These are phyloP conservation scores for Cyanoramphus novaezelandiae DNA, from an alignment of 2,113 vertebrate genomes.

Conservation along the genomic window DNA sequence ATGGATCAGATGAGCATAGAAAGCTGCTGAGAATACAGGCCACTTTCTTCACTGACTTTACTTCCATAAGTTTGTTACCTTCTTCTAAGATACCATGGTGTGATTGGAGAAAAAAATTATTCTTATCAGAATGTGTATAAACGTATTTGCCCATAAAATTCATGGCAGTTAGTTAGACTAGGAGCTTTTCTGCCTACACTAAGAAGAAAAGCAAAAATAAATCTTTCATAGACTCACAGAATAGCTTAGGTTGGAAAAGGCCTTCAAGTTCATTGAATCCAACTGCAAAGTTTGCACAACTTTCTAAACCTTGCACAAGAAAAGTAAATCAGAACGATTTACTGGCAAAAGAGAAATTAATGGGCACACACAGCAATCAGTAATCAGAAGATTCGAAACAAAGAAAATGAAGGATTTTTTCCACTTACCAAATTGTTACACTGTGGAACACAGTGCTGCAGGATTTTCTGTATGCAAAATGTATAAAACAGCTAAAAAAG, in stretches of 20 bases:
- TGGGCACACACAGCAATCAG: neutral
- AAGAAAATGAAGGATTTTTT: neutral
- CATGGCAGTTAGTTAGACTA: neutral
- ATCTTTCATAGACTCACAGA: neutral
- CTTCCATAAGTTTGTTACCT: neutral
- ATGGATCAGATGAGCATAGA: slow-evolving; percentile 8
- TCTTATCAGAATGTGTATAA: neutral
- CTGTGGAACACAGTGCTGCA: neutral
- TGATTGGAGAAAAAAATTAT: neutral
- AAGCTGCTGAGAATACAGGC: neutral
- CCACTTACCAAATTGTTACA: neutral
- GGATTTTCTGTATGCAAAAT: neutral
- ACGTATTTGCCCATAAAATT: neutral
- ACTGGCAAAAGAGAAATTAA: neutral
- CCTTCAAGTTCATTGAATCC: neutral
- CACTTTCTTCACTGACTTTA: neutral
- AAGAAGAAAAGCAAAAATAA: neutral
- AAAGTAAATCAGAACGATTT: neutral
- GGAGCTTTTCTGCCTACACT: neutral
- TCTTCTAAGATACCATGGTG: neutral
- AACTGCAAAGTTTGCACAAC: neutral
- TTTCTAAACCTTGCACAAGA: neutral
- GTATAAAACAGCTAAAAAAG: neutral
- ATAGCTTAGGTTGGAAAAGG: neutral
- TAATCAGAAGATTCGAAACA: neutral